phyloP scores from a whole-genome alignment of 2,113 vertebrate genomes.

The Colaptes auratus region DNA sequence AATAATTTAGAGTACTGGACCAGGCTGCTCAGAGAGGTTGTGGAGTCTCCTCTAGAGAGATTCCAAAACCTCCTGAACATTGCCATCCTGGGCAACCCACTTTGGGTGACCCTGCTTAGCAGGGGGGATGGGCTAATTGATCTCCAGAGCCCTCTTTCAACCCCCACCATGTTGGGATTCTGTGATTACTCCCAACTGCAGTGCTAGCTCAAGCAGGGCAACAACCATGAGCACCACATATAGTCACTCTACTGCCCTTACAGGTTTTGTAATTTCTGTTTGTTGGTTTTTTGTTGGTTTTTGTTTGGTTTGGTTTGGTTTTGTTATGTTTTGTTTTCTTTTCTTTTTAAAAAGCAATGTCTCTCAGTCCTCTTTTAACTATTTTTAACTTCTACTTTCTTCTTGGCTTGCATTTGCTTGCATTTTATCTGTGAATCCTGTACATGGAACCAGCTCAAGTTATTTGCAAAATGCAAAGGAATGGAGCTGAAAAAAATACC shows the following conservation, averaged over 20 bases:
- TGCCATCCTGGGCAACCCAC: too few relatives aligned
- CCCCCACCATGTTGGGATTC: not conserved
- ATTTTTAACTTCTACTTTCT: not conserved
- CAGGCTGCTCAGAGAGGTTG: not conserved
- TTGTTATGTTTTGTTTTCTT: not conserved
- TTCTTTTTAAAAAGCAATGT: not conserved
- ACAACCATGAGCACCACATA: not conserved
- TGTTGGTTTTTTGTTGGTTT: too few relatives aligned
- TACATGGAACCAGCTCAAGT: not conserved
- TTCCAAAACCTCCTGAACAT: too few relatives aligned
- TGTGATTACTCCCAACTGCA: not conserved
- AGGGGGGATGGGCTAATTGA: too few relatives aligned
- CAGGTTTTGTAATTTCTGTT: not conserved
- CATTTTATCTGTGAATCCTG: not conserved
- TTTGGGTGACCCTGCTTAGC: too few relatives aligned
- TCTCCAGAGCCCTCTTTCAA: too few relatives aligned
- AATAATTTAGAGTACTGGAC: not conserved
- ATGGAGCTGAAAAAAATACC: not conserved
- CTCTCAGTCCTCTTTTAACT: not conserved
- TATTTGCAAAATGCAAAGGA: not conserved
- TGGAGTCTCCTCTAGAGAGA: too few relatives aligned
- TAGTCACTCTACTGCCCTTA: not conserved
- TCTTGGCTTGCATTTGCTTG: conserved; percentile 3
- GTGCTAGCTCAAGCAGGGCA: not conserved
- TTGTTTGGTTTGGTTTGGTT: too few relatives aligned